These are phyloP conservation scores for Operophtera brumata DNA, from an alignment of 2,888 invertebrate species.

Conservation along the genomic window DNA sequence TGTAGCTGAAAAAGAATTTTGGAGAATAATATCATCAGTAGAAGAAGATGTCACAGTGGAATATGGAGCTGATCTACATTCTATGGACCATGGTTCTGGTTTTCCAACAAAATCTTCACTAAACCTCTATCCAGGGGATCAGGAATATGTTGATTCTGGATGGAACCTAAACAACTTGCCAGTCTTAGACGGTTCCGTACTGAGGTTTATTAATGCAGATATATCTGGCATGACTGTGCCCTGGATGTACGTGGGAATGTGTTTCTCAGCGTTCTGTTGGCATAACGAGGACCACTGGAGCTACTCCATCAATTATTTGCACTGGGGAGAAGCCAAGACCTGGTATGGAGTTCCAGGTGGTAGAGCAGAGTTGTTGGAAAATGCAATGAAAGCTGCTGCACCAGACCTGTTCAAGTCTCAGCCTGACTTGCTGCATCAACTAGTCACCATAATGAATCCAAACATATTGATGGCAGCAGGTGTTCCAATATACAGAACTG, in stretches of 20 bases:
- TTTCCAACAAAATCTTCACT: conserved; percentile 85
- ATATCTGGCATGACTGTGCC: conserved; percentile 88
- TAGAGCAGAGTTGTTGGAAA: conserved; percentile 85
- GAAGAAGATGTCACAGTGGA: conserved; percentile 88
- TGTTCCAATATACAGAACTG: conserved; percentile 81
- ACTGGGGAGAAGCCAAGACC: conserved; percentile 91
- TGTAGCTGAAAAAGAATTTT: conserved; percentile 87
- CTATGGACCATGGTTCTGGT: conserved; percentile 88
- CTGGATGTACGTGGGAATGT: conserved; percentile 94
- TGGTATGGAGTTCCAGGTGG: conserved; percentile 90
- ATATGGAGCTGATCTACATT: conserved; percentile 90
- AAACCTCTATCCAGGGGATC: conserved; percentile 81
- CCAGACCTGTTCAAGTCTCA: conserved; percentile 87
- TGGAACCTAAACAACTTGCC: conserved; percentile 91
- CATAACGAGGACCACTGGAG: conserved; percentile 93
- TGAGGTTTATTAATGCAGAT: conserved; percentile 87
- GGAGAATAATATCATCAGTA: conserved; percentile 86
- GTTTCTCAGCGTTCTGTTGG: conserved; percentile 91
- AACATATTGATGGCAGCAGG: conserved; percentile 84
- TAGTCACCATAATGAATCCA: conserved; percentile 90
- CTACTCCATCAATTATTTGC: conserved; percentile 90
- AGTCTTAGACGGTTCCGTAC: conserved; percentile 84
- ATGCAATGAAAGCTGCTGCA: conserved; percentile 84
- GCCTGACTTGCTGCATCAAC: conserved; percentile 88
- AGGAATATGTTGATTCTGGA: conserved; percentile 83